These are phyloP conservation scores for Hippocampus kuda DNA, from an alignment of 2,797 vertebrate genomes.

Conservation along the genomic window DNA sequence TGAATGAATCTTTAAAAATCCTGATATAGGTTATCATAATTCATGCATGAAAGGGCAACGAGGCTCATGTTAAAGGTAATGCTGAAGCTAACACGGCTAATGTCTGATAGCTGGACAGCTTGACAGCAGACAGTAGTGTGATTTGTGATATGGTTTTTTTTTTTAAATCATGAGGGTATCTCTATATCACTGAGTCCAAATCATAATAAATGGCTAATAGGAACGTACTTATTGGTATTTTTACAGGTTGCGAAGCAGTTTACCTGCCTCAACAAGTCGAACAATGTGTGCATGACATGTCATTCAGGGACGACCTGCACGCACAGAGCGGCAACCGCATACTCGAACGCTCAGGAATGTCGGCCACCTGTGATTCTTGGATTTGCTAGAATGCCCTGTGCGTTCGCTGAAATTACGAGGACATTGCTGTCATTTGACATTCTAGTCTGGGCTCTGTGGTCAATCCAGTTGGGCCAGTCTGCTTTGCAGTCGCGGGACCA, in stretches of 20 bases:
- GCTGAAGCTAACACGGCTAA: too few species aligned
- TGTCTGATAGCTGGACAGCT: too few species aligned
- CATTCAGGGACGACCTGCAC: neutral
- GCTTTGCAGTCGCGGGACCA: slow-evolving; percentile 2
- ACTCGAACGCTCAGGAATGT: neutral
- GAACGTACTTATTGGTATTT: neutral
- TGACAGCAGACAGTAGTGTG: too few species aligned
- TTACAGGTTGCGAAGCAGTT: neutral
- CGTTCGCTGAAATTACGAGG: neutral
- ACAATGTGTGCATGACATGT: neutral
- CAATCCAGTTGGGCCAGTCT: slow-evolving; percentile 44
- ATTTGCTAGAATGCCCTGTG: neutral
- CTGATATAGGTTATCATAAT: too few species aligned
- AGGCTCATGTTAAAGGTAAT: too few species aligned
- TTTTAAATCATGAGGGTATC: too few species aligned
- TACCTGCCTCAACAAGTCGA: slow-evolving; percentile 4
- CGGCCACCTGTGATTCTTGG: neutral
- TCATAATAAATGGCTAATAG: neutral
- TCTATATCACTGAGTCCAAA: neutral
- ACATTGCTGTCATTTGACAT: neutral
- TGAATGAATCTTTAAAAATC: too few species aligned
- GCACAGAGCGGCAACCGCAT: neutral
- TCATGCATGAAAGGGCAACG: too few species aligned
- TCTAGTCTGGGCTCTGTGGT: neutral
- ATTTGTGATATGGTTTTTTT: too few species aligned